A percentile compares a stretch with the other conserved stretches of the same genome.
phyloP scores from a whole-genome alignment of 2,888 invertebrate genomes.

The Parthenolecanium corni region DNA sequence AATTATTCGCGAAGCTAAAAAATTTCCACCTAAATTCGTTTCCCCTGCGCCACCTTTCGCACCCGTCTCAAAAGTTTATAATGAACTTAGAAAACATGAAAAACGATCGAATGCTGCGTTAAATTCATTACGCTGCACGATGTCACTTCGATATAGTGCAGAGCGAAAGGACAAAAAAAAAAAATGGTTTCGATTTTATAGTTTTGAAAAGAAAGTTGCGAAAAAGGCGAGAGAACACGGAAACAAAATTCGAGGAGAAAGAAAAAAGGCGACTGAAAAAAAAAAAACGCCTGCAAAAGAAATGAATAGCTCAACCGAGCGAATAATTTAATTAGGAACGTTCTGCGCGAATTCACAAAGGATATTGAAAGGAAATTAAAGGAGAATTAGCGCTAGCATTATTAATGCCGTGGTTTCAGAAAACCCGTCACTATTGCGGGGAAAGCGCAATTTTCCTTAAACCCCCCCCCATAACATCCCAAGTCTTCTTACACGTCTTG shows the following conservation, averaged over 20 bases:
- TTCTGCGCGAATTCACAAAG: constrained; percentile 20
- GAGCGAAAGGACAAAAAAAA: no score
- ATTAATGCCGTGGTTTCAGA: constrained; percentile 21
- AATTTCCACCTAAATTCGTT: no score
- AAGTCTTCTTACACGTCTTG: no score
- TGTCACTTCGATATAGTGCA: no score
- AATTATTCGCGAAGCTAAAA: no score
- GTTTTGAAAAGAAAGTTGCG: background rate
- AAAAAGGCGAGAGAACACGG: background rate
- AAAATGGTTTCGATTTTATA: no score
- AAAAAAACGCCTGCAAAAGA: constrained; percentile 3
- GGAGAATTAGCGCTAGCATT: constrained; percentile 22
- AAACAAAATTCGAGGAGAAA: background rate
- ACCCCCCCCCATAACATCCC: no score
- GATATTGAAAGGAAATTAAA: constrained; percentile 25
- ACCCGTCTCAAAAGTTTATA: no score
- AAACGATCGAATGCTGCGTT: no score
- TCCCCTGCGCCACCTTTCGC: no score
- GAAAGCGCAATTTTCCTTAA: background rate
- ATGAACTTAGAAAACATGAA: no score
- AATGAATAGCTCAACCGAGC: constrained; percentile 9
- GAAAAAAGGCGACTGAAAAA: background rate
- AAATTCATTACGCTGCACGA: no score
- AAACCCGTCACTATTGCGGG: constrained; percentile 17
- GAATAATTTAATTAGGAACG: constrained; percentile 24